Percentiles rank a stretch among this genome's conserved stretches.
Conservation (phyloP, 2,113 vertebrate genomes). For the Pygoscelis adeliae region DNA sequence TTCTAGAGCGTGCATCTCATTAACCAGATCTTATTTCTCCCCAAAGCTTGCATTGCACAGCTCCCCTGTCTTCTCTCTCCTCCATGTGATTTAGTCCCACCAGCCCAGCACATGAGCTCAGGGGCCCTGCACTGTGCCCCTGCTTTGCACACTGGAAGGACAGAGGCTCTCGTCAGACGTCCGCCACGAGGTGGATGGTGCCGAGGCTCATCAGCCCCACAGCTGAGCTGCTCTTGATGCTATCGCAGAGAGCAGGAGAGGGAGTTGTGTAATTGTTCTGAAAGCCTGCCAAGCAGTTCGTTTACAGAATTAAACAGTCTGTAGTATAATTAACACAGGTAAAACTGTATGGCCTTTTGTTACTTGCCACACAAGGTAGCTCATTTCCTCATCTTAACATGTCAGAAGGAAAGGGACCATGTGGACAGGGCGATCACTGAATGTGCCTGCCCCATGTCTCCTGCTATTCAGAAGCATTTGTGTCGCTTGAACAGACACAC, state of each 20-base stretch:
- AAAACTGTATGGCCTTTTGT: not conserved
- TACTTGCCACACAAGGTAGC: not conserved
- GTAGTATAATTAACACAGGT: not conserved
- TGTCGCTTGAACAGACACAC: not conserved
- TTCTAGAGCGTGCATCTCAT: fast-evolving
- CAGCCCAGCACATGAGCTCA: fast-evolving
- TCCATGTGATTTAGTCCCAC: not conserved
- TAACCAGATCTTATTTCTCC: not conserved
- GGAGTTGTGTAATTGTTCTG: constrained; percentile 4
- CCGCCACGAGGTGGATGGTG: not conserved
- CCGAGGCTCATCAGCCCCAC: not conserved
- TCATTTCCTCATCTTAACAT: not conserved
- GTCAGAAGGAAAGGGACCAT: not conserved
- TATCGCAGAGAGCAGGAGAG: not conserved
- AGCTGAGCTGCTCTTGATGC: not conserved
- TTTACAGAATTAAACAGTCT: constrained; percentile 26
- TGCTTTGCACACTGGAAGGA: not conserved
- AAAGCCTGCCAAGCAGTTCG: not conserved
- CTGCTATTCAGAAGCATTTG: not conserved
- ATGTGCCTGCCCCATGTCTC: not conserved
- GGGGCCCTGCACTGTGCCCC: fast-evolving
- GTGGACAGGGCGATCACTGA: fast-evolving
- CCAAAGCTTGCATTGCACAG: not conserved
- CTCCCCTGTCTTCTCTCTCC: not conserved
- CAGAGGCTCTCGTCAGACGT: not conserved